Evolutionary conservation across 2,797 vertebrate genomes (phyloP).

Genomic region (Eulemur mongoz): DNA sequence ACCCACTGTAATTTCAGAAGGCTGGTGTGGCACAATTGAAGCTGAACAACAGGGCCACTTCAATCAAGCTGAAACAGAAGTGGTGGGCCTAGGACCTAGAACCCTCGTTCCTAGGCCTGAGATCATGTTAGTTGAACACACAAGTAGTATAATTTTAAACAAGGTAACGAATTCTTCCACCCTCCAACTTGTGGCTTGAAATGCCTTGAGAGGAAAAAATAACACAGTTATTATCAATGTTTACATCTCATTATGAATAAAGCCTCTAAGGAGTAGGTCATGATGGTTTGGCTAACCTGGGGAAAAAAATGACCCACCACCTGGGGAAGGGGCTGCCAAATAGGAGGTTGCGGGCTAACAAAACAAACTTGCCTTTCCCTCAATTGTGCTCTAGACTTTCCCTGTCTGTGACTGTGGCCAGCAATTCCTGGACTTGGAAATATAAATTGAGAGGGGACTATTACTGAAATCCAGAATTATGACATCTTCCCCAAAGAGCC

Average conservation of each 20-base stretch:
- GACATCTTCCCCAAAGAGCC: background rate
- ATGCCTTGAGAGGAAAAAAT: constrained; percentile 5
- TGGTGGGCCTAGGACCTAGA: background rate
- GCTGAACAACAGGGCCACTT: background rate
- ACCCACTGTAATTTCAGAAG: constrained; percentile 9
- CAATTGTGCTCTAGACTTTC: constrained; percentile 10
- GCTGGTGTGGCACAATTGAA: background rate
- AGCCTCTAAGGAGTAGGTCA: background rate
- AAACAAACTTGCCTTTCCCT: background rate
- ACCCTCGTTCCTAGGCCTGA: background rate
- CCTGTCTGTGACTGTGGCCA: background rate
- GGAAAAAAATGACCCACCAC: background rate
- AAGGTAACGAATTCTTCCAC: background rate
- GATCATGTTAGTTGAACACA: background rate
- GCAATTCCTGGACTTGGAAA: constrained; percentile 11
- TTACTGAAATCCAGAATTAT: background rate
- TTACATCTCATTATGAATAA: constrained; percentile 20
- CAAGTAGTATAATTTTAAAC: background rate
- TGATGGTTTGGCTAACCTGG: constrained; percentile 15
- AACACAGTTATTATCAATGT: background rate
- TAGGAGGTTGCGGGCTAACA: background rate
- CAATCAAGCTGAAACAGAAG: background rate
- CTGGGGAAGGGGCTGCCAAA: background rate
- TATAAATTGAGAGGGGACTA: background rate
- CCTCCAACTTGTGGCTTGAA: constrained; percentile 27